Percentiles rank a stretch among this genome's conserved stretches.
phyloP scores from a whole-genome alignment of 1,140 invertebrate genomes.

The Anastrepha obliqua region DNA sequence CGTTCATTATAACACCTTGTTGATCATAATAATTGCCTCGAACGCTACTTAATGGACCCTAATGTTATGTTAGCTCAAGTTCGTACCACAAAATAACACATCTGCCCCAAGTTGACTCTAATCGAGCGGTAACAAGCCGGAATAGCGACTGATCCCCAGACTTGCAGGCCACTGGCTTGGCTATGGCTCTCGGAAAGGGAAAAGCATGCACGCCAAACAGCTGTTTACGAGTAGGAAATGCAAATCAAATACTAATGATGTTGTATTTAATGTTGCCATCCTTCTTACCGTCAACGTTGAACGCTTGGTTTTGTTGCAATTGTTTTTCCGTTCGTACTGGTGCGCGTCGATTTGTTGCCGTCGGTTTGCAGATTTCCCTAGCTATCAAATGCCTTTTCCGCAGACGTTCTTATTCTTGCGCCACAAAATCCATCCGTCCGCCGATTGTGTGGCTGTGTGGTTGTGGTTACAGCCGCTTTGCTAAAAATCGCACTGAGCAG shows the following conservation, averaged over 20 bases:
- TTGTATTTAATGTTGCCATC: constrained; percentile 52
- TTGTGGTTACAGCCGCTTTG: background rate
- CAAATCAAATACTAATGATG: constrained; percentile 74
- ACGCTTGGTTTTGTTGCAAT: background rate
- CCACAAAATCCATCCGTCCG: background rate
- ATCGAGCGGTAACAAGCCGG: background rate
- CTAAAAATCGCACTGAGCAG: constrained; percentile 56
- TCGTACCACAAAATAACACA: constrained; percentile 53
- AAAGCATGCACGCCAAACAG: background rate
- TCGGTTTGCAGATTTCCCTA: constrained; percentile 30
- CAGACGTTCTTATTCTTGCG: constrained; percentile 32
- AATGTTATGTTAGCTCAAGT: constrained; percentile 61
- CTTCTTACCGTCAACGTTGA: background rate
- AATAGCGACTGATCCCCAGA: background rate
- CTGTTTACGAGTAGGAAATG: constrained; percentile 55
- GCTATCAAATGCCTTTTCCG: constrained; percentile 11
- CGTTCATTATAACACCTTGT: constrained; percentile 69
- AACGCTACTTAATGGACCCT: constrained; percentile 72
- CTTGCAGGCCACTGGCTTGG: background rate
- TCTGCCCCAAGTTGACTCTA: background rate
- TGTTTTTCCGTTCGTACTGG: background rate
- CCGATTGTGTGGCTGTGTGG: no score
- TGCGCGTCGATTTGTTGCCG: background rate
- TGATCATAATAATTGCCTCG: constrained; percentile 73
- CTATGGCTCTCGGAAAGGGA: background rate